Evolutionary conservation across 2,797 vertebrate genomes (phyloP).

Genomic region (Antrozous pallidus): DNA sequence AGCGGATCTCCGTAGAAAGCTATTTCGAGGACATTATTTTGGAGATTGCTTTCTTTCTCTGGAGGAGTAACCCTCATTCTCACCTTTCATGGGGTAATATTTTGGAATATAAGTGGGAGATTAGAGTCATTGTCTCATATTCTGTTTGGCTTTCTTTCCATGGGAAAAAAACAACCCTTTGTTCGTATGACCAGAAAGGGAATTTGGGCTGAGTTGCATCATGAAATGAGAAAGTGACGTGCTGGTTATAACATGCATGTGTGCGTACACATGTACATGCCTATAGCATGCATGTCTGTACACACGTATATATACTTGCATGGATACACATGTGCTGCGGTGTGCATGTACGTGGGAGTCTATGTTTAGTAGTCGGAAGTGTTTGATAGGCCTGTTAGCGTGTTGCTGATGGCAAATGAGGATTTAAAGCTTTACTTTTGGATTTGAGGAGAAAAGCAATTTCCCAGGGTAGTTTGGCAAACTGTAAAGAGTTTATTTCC

Average conservation of each 20-base stretch:
- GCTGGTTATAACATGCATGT: not conserved
- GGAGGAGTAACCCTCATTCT: slow-evolving; percentile 64
- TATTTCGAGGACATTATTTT: slow-evolving; percentile 70
- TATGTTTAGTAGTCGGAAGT: not conserved
- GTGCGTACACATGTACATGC: not conserved
- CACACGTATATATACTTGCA: not conserved
- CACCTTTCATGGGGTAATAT: slow-evolving; percentile 72
- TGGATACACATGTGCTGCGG: not conserved
- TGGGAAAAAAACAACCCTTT: not conserved
- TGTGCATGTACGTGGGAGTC: not conserved
- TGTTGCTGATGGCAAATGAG: not conserved
- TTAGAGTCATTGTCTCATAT: slow-evolving; percentile 62
- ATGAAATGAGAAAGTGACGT: not conserved
- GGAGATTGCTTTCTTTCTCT: slow-evolving; percentile 66
- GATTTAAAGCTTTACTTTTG: slow-evolving; percentile 56
- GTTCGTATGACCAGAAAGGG: slow-evolving; percentile 20
- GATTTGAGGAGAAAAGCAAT: slow-evolving; percentile 43
- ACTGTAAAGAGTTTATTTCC: not conserved
- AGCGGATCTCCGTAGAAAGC: slow-evolving; percentile 64
- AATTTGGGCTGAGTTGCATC: not conserved
- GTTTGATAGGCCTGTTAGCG: slow-evolving; percentile 14
- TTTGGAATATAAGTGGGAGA: slow-evolving; percentile 60
- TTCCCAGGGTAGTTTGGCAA: not conserved
- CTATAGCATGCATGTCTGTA: not conserved
- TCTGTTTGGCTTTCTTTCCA: slow-evolving; percentile 61